Evolutionary conservation across 2,113 vertebrate genomes (phyloP), one percentile per base, ranked within the genome.

Genomic region (Tor tambroides): DNA sequence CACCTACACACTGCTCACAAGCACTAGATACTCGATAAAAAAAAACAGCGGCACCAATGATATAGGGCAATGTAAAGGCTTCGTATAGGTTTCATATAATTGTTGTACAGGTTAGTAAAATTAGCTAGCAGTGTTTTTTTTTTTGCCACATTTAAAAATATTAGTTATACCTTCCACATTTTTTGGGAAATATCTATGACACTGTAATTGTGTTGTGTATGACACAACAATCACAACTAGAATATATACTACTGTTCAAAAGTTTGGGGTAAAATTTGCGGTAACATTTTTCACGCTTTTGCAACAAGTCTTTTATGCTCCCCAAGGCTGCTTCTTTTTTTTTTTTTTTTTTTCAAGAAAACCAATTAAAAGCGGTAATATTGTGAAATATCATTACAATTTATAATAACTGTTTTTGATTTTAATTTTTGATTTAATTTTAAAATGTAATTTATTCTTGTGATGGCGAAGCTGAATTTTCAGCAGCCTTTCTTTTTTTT

Each of bases 1-100:
- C 59, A 85, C 84, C 35, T 10, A 79, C 75, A 78, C 17, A 67
- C 56, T 74, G 23, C 56, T 59, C 56, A 59, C 51, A 41, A 41
- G 23, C 21, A 41, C 30, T 35, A 26, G 41, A 49, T 5, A 2
- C 43, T 28, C 21, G 54, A 54, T 35, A 59, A 35, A 51, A 59
- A 35, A 51, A 46, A 21, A 32, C n/a, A 41, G 19, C 9, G 2
- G 19, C 2, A 10, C 9, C 32, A 41, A 35, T 2, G 17, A 38
- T 38, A 46, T 46, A 76, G 0, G 41, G 6, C 12, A 15, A 49
- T 76, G 23, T 76, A 49, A 77, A 49, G 74, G n/a, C 23, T 26
- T 46, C 14, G 6, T 43, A 5, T 26, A 46, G 17, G 30, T 54
- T 54, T 54, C 15, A 54, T 28, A 28, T 28, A 65, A 30, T 67